Percentiles rank a stretch among this genome's conserved stretches.
phyloP scores from a whole-genome alignment of 2,888 invertebrate genomes.

The Epinotia nisella region DNA sequence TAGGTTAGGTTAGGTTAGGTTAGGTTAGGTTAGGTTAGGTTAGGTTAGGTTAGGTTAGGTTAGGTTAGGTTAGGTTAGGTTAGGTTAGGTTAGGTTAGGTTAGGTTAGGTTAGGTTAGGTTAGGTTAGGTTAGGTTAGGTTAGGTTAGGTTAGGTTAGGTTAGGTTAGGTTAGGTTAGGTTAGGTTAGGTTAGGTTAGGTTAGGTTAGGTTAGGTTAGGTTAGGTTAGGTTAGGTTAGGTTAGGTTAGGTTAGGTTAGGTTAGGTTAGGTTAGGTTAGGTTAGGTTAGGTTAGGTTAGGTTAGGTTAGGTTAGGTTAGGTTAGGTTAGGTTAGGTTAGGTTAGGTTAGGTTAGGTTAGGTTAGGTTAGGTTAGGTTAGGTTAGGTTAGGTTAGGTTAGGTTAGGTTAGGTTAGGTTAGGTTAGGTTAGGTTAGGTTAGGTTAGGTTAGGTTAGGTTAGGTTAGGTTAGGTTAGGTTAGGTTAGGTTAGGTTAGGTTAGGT shows the following conservation, averaged over 20 bases:
- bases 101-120: constrained; percentile 43
- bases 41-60: constrained; percentile 46
- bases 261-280: constrained; percentile 15
- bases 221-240: background rate
- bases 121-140: constrained; percentile 44
- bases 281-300: constrained; percentile 7
- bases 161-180: constrained; percentile 36
- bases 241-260: background rate
- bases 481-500: constrained; percentile 47
- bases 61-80: constrained; percentile 46
- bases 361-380: constrained; percentile 45
- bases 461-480: constrained; percentile 46
- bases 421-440: constrained; percentile 47
- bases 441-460: constrained; percentile 46
- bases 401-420: constrained; percentile 47
- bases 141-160: constrained; percentile 38
- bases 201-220: background rate
- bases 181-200: no score
- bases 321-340: constrained; percentile 45
- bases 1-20: constrained; percentile 46
- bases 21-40: constrained; percentile 46
- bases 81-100: constrained; percentile 46
- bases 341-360: constrained; percentile 44
- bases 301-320: constrained; percentile 38
- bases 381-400: constrained; percentile 45